Evolutionary conservation across 2,888 invertebrate genomes (phyloP).

Genomic region (Polyommatus icarus): DNA sequence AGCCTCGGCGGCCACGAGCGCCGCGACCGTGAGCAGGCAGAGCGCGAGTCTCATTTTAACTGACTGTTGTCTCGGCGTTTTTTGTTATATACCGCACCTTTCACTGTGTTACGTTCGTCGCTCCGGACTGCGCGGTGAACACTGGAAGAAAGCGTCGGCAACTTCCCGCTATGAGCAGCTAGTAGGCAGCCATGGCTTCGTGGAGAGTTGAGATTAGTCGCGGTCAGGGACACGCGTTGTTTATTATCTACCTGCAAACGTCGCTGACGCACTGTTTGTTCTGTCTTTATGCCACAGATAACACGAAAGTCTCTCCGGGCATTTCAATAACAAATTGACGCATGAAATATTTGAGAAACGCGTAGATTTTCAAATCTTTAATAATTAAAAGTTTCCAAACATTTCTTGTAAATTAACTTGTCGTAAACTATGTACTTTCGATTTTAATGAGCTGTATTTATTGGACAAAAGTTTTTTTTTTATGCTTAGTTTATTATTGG

Average conservation of each 20-base stretch:
- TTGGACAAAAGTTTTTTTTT: too few relatives aligned
- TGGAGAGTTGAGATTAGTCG: neutral
- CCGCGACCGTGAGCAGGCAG: slow-evolving; percentile 56
- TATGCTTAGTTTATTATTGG: too few relatives aligned
- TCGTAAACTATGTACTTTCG: neutral
- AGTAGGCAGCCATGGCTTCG: neutral
- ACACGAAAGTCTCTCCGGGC: neutral
- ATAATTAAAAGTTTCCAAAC: too few relatives aligned
- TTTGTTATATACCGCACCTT: slow-evolving; percentile 69
- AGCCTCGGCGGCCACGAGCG: slow-evolving; percentile 52
- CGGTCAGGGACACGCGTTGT: slow-evolving; percentile 16
- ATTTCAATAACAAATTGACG: neutral
- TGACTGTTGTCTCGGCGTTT: slow-evolving; percentile 53
- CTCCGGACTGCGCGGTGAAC: neutral
- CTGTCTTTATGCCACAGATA: neutral
- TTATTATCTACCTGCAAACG: slow-evolving; percentile 12
- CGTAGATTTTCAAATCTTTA: neutral
- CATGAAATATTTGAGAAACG: neutral
- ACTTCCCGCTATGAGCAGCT: slow-evolving; percentile 1
- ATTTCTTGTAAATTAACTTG: neutral
- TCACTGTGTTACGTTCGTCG: slow-evolving; percentile 50
- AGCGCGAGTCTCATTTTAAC: slow-evolving; percentile 61
- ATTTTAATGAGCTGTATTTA: too few relatives aligned
- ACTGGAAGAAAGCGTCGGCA: neutral
- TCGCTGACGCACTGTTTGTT: neutral